Evolutionary conservation across 2,113 vertebrate species (phyloP), one percentile per base, ranked within the genome.

Genomic region (Poeciliopsis prolifica): DNA sequence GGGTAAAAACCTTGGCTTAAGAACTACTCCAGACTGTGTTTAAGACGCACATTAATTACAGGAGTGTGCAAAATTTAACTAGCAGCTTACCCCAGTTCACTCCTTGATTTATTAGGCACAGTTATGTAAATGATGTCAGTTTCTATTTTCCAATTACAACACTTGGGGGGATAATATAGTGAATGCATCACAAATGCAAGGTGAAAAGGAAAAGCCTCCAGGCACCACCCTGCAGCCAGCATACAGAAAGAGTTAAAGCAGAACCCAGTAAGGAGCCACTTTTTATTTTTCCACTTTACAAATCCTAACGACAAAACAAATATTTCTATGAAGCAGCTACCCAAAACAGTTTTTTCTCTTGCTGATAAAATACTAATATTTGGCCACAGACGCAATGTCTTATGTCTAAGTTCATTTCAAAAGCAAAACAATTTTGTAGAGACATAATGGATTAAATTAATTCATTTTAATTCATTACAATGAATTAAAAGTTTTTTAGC

Each of bases 61-160:
- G 29, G 60, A n/a, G 61, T 42, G 68, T 72, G 61, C 61, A 65
- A 72, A 72, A 78, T 28, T 26, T 71, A 72, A 83, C 76, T 61
- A 72, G 81, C 71, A 66, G 65, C 81, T 11, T 76, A 63, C 69
- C 48, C 65, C 12, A 72, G 44, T 75, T 72, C 48, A 48, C 44
- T 30, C 63, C 29, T 28, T 68, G 80, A 87, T 82, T 82, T 84
- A 90, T 90, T 84, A 74, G 64, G 42, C 62, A 68, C 69, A 78
- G 76, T 87, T 87, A 83, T 87, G 78, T 70, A 80, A 84, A 83
- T 88, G 66, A 77, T 80, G 79, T 61, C 10, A 29, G 81, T 62
- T 76, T 75, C 73, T 84, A 54, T 84, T 78, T 87, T 73, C 66
- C 71, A 72, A 78, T 79, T 83, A 75, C 54, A 84, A 79, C 66